phyloP scores from a whole-genome alignment of 2,888 invertebrate genomes.

The Melanophora roralis region DNA sequence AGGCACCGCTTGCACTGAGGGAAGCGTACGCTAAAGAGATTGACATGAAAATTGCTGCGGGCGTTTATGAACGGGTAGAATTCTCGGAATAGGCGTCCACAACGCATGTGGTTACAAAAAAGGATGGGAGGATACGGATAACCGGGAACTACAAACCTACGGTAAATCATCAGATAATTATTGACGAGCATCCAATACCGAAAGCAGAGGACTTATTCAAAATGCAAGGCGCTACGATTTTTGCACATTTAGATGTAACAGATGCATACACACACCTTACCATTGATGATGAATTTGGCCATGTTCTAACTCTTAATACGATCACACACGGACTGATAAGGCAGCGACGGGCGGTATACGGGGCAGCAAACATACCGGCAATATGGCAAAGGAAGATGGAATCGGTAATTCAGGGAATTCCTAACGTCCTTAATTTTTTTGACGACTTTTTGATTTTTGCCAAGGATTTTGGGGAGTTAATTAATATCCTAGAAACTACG shows the following conservation, averaged over 20 bases:
- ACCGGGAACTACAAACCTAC: constrained; percentile 53
- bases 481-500: neutral
- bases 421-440: constrained; percentile 22
- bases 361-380: constrained; percentile 45
- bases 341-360: constrained; percentile 11
- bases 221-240: constrained; percentile 7
- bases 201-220: constrained; percentile 25
- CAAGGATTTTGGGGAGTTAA: constrained; percentile 23
- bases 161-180: constrained; percentile 41
- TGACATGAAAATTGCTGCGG: constrained; percentile 2
- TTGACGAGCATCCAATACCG: constrained; percentile 40
- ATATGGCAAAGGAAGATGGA: constrained; percentile 44
- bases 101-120: constrained; percentile 45
- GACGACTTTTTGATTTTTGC: constrained; percentile 47
- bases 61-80: constrained; percentile 40
- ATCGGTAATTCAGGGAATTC: constrained; percentile 6
- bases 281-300: neutral
- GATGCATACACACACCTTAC: constrained; percentile 43
- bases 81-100: constrained; percentile 47
- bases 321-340: constrained; percentile 13
- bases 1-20: constrained; percentile 20
- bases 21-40: constrained; percentile 6
- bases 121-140: constrained; percentile 16
- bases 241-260: constrained; percentile 39
- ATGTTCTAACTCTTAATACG: neutral